phyloP scores from a whole-genome alignment of 2,113 vertebrate species.

The Turnix velox region DNA sequence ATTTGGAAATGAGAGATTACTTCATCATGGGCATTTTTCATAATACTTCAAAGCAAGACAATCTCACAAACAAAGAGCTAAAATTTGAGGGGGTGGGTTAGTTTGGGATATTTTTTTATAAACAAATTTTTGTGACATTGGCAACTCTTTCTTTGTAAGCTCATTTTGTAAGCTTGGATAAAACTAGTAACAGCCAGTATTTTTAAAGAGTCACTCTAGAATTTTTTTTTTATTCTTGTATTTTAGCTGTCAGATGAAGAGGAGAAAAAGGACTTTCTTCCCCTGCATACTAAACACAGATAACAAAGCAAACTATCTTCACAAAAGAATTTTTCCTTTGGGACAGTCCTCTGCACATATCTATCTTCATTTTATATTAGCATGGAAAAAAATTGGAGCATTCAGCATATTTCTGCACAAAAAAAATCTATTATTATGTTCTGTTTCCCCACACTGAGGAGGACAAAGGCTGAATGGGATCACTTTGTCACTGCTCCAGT shows the following conservation, averaged over 20 bases:
- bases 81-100: fast-evolving
- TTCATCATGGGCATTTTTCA: background rate
- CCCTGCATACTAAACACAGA: background rate
- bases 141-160: background rate
- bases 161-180: background rate
- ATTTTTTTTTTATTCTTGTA: background rate
- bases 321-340: background rate
- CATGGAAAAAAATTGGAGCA: background rate
- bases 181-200: background rate
- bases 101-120: background rate
- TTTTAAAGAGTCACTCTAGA: background rate
- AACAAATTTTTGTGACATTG: background rate
- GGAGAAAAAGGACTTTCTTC: background rate
- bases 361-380: background rate
- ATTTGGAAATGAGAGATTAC: background rate
- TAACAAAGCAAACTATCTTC: background rate
- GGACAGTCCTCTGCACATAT: background rate
- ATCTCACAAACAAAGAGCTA: background rate
- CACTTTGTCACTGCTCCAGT: background rate
- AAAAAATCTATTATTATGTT: background rate
- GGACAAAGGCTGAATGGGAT: background rate
- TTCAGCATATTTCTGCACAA: background rate
- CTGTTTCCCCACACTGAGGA: background rate
- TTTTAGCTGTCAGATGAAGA: background rate
- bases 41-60: background rate